Percentiles rank a stretch among this genome's conserved stretches.
These are phyloP conservation scores for Helicorthomorpha holstii DNA, from an alignment of 1,140 invertebrate genomes.

Conservation along the genomic window DNA sequence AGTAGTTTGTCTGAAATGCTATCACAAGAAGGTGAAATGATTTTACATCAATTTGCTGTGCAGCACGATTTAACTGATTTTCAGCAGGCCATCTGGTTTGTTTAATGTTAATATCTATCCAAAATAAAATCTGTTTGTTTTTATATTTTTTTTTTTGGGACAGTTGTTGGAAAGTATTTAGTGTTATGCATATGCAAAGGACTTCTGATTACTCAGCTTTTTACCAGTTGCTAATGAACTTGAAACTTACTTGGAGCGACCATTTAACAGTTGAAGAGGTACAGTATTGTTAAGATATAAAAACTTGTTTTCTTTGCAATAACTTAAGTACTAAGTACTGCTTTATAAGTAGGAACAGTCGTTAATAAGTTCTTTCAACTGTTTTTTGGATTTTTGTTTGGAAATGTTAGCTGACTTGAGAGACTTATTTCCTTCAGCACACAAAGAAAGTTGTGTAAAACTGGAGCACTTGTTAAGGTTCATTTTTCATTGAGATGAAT, in stretches of 20 bases:
- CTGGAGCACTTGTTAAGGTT: constrained; percentile 59
- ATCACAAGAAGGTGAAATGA: constrained; percentile 65
- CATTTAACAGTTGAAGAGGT: constrained; percentile 57
- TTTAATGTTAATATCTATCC: too few species aligned
- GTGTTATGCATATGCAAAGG: constrained; percentile 45
- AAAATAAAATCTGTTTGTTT: too few species aligned
- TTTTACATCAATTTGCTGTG: constrained; percentile 87
- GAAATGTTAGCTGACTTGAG: constrained; percentile 60
- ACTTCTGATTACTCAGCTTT: constrained; percentile 49
- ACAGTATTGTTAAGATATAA: too few species aligned
- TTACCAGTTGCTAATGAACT: constrained; percentile 42
- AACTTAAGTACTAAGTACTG: too few species aligned
- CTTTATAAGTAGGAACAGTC: constrained; percentile 63
- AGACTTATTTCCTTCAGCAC: constrained; percentile 62
- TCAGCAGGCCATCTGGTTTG: constrained; percentile 60
- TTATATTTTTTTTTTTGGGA: constrained; percentile 10
- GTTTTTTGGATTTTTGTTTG: constrained; percentile 61
- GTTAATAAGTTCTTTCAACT: constrained; percentile 69
- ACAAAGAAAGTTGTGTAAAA: constrained; percentile 47
- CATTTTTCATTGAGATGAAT: too few species aligned
- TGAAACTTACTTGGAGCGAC: constrained; percentile 44
- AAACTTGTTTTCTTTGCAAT: too few species aligned
- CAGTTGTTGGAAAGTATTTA: constrained; percentile 68
- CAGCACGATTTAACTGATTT: constrained; percentile 79
- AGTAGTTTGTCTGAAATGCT: too few species aligned